Evolutionary conservation across 2,797 vertebrate genomes (phyloP).

Genomic region (Peromyscus nudipes): DNA sequence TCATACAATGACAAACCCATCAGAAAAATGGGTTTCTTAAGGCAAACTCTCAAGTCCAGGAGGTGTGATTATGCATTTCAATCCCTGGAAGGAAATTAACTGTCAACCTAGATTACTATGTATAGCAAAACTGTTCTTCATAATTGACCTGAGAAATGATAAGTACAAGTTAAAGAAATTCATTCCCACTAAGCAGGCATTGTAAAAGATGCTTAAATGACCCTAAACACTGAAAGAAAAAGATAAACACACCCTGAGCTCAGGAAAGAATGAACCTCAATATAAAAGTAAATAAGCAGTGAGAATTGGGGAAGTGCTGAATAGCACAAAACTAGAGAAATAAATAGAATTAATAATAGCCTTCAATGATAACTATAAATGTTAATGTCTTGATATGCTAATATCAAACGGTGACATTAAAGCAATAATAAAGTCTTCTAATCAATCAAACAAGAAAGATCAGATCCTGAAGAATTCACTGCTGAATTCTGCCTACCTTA

Average conservation of each 20-base stretch:
- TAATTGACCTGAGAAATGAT: background rate
- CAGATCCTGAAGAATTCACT: background rate
- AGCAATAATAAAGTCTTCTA: background rate
- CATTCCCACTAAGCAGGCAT: background rate
- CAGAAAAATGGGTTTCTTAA: background rate
- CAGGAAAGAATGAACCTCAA: background rate
- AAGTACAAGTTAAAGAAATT: background rate
- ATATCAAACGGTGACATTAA: background rate
- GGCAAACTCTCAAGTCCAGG: background rate
- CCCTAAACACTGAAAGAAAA: background rate
- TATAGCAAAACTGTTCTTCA: background rate
- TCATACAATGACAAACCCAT: background rate
- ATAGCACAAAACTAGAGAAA: background rate
- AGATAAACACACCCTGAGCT: background rate
- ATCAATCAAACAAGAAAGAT: background rate
- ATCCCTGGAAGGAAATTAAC: background rate
- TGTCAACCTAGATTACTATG: background rate
- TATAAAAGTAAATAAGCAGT: background rate
- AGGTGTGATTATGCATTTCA: background rate
- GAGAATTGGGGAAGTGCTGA: background rate
- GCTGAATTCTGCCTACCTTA: background rate
- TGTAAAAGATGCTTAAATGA: background rate
- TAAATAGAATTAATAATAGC: background rate
- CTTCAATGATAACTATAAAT: background rate
- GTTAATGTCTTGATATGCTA: background rate